A percentile compares a stretch with the other conserved stretches of the same genome.
Conservation (phyloP, 2,888 invertebrate genomes). For the Pseudanteris insignis region DNA sequence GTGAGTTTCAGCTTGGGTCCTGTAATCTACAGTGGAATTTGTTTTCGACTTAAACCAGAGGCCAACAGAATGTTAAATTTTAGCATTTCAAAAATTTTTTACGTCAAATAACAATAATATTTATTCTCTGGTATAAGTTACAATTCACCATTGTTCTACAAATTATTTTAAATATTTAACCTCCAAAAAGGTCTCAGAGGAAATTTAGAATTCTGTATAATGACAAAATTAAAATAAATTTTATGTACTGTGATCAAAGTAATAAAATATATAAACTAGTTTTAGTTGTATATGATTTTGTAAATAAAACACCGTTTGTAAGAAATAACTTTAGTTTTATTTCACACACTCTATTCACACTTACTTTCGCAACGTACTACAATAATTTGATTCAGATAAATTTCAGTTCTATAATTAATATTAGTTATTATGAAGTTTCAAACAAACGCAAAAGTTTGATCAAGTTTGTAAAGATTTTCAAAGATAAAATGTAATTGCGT, state of each 20-base stretch:
- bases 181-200: conserved; percentile 53
- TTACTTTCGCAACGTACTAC: not conserved
- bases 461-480: not conserved
- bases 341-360: conserved; percentile 8
- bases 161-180: conserved; percentile 37
- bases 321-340: conserved; percentile 16
- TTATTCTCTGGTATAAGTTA: conserved; percentile 29
- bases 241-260: too few relatives aligned
- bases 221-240: conserved; percentile 1
- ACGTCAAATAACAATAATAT: too few relatives aligned
- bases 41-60: conserved; percentile 37
- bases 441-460: conserved; percentile 4
- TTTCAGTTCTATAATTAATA: not conserved
- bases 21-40: conserved; percentile 24
- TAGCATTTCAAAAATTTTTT: conserved; percentile 1
- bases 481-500: conserved; percentile 15
- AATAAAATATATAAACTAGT: not conserved
- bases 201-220: conserved; percentile 37
- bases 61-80: conserved; percentile 6
- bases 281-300: conserved; percentile 9
- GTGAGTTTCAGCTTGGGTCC: conserved; percentile 57
- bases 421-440: conserved; percentile 5
- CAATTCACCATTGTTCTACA: not conserved
- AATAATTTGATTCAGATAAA: too few relatives aligned
- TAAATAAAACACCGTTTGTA: conserved; percentile 29